A percentile compares a stretch with the other conserved stretches of the same genome.
Conservation (phyloP, 2,797 vertebrate genomes). For the Poliocrania exsul region DNA sequence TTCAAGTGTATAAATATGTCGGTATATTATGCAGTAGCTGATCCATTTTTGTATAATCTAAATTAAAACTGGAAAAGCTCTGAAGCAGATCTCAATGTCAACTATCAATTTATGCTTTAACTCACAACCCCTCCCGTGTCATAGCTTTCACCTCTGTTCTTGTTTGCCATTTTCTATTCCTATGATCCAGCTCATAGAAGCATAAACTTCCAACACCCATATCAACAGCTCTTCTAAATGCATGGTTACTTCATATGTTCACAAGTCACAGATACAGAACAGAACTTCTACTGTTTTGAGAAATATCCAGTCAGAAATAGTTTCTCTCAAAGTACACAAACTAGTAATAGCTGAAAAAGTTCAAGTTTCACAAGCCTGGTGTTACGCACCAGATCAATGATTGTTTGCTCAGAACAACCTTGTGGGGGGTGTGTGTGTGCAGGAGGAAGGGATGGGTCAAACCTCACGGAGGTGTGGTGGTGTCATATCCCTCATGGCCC, state of each 20-base stretch:
- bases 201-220: not conserved
- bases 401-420: too few species aligned
- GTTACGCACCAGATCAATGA: too few species aligned
- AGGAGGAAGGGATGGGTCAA: too few species aligned
- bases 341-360: constrained; percentile 19
- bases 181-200: not conserved
- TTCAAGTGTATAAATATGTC: not conserved
- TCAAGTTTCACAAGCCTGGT: constrained; percentile 29
- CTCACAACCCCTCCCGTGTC: not conserved
- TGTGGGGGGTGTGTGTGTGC: too few species aligned
- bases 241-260: not conserved
- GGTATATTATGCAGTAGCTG: not conserved
- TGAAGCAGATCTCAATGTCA: not conserved
- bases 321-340: constrained; percentile 22
- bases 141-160: not conserved
- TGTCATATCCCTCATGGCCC: too few species aligned
- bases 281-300: not conserved
- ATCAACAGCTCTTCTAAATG: not conserved
- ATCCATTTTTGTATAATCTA: not conserved
- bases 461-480: too few species aligned
- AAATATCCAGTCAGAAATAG: not conserved
- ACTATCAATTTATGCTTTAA: not conserved
- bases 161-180: not conserved
- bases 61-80: not conserved
- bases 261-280: not conserved